Evolutionary conservation across 1,140 invertebrate species (phyloP).

Genomic region (Lepidurus arcticus): DNA sequence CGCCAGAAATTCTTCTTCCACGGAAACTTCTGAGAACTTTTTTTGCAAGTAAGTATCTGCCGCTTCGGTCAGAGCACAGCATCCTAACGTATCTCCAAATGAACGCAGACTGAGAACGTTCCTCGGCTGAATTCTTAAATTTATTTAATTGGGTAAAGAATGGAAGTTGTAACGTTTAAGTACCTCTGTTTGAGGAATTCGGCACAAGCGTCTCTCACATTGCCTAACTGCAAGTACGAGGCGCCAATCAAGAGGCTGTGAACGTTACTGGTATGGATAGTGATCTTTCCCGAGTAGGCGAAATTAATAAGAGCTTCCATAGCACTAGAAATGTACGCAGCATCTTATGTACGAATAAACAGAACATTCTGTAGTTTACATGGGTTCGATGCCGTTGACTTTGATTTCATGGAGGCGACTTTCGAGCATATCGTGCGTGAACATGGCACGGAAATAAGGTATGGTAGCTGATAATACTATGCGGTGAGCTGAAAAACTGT

Average conservation of each 20-base stretch:
- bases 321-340: slow-evolving; percentile 53
- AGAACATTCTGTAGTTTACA: slow-evolving; percentile 47
- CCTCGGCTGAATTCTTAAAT: slow-evolving; percentile 63
- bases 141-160: slow-evolving; percentile 22
- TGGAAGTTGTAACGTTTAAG: slow-evolving; percentile 21
- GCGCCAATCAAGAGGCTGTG: slow-evolving; percentile 81
- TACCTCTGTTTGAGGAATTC: slow-evolving; percentile 67
- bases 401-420: slow-evolving; percentile 74
- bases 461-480: slow-evolving; percentile 80
- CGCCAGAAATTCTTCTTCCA: slow-evolving; percentile 69
- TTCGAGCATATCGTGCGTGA: slow-evolving; percentile 82
- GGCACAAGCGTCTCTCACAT: slow-evolving; percentile 78
- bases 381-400: slow-evolving; percentile 72
- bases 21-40: slow-evolving; percentile 71
- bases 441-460: slow-evolving; percentile 89
- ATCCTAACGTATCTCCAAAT: slow-evolving; percentile 78
- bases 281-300: slow-evolving; percentile 75
- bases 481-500: slow-evolving; percentile 73
- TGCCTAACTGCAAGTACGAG: slow-evolving; percentile 72
- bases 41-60: slow-evolving; percentile 77
- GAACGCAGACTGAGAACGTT: slow-evolving; percentile 77
- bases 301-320: slow-evolving; percentile 79
- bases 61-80: slow-evolving; percentile 61
- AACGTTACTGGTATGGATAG: slow-evolving; percentile 72
- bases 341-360: slow-evolving; percentile 26